A percentile compares a stretch with the other conserved stretches of the same genome.
Evolutionary conservation across 1,140 invertebrate genomes (phyloP).

Genomic region (Triops cancriformis): DNA sequence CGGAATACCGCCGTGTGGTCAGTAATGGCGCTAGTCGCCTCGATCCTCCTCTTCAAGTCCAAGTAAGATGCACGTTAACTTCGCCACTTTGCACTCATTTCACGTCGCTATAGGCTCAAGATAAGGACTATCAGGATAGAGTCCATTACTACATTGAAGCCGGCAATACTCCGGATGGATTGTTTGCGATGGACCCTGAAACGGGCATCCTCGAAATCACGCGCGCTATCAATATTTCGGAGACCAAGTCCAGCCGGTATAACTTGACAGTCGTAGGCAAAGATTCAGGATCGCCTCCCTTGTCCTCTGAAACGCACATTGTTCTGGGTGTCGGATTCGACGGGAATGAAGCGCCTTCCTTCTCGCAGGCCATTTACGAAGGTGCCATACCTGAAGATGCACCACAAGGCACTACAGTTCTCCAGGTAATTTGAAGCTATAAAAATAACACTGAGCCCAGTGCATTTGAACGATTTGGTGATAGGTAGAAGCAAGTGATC

Average conservation of each 20-base stretch:
- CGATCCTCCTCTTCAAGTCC: slow-evolving; percentile 64
- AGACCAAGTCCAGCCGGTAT: slow-evolving; percentile 18
- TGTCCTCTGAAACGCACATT: slow-evolving; percentile 55
- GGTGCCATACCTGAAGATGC: slow-evolving; percentile 62
- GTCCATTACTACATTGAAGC: slow-evolving; percentile 57
- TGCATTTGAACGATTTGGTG: not conserved
- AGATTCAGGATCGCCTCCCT: slow-evolving; percentile 52
- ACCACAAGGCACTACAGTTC: slow-evolving; percentile 55
- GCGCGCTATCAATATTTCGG: slow-evolving; percentile 26
- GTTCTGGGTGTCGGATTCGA: slow-evolving; percentile 62
- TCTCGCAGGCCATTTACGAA: slow-evolving; percentile 42
- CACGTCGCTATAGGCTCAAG: slow-evolving; percentile 47
- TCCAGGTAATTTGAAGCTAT: slow-evolving; percentile 43
- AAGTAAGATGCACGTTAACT: slow-evolving; percentile 33
- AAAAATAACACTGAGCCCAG: not conserved
- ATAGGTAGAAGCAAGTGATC: slow-evolving; percentile 52
- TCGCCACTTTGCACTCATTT: not conserved
- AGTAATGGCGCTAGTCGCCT: slow-evolving; percentile 60
- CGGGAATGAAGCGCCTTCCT: slow-evolving; percentile 65
- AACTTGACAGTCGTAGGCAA: slow-evolving; percentile 53
- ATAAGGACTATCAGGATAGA: slow-evolving; percentile 55
- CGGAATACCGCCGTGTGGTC: slow-evolving; percentile 62
- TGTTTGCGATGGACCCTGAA: slow-evolving; percentile 52
- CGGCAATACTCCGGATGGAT: slow-evolving; percentile 50
- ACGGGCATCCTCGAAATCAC: slow-evolving; percentile 40